These are phyloP conservation scores for Stylophora pistillata DNA, from an alignment of 64 coral and sea anemone species.

Conservation along the genomic window DNA sequence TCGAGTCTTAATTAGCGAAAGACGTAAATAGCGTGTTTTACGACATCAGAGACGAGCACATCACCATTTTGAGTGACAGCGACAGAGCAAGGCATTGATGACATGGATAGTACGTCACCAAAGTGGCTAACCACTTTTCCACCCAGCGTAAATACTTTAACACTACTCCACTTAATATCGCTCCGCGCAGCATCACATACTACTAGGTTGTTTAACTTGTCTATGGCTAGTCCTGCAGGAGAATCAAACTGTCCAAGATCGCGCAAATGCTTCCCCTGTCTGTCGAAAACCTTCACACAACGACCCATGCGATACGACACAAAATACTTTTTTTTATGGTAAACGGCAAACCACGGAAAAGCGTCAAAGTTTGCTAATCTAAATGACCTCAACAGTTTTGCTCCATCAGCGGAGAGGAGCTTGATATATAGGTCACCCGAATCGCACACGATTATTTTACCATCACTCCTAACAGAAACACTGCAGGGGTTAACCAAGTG, in stretches of 20 bases:
- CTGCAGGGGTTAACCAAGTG: neutral
- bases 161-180: neutral
- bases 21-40: neutral
- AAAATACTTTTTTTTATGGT: constrained; percentile 1
- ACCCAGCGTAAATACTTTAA: constrained; percentile 8
- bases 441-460: neutral
- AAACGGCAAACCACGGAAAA: neutral
- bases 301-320: neutral
- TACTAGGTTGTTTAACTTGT: neutral
- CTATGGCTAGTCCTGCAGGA: neutral
- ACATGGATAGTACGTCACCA: neutral
- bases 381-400: neutral
- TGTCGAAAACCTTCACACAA: constrained; percentile 11
- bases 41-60: constrained; percentile 2
- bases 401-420: neutral
- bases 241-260: constrained; percentile 7
- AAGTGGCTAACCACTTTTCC: constrained; percentile 9
- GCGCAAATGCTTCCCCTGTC: neutral
- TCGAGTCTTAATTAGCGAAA: neutral
- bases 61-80: neutral
- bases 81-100: neutral
- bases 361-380: neutral
- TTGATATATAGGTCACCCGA: neutral
- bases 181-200: neutral
- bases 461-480: neutral